Evolutionary conservation across 2,113 vertebrate species (phyloP), one percentile per base, ranked within the genome.

Genomic region (Arenaria interpres): DNA sequence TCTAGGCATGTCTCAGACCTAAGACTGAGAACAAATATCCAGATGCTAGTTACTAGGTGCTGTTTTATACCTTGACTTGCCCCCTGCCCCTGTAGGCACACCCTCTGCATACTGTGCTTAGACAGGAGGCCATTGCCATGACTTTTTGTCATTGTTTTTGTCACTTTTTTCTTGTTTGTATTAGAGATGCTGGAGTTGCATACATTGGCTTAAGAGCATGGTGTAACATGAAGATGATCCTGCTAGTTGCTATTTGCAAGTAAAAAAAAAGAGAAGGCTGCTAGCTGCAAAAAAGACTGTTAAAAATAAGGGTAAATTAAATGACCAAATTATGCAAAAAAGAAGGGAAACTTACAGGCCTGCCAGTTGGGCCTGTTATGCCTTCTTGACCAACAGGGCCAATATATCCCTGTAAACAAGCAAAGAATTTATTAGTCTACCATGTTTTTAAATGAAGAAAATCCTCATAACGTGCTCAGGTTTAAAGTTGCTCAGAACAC

Each of bases 341-440:
- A 66, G 32, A 90, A 67, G 68, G 60, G 75, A 88, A 93, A 68
- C 67, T 93, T 98, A 99, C 99, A 92, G 98, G 98, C 97, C 97
- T 99, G 88, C 99, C 99, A 53, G 97, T 60, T 64, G 99, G 99
- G 28, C 99, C 99, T 35, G 98, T 98, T 93, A 98, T 96, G 77
- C 99, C 99, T 97, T 98, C 98, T 94, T 98, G 98, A 89, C 99
- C 99, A 27, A 98, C 88, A 51, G 99, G 98, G 93, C 99, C 99
- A 90, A 98, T 96, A 78, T 98, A 98, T 96, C 99, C 99, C 99
- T 99, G 97, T 90, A 98, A 98, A 85, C 73, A 90, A 97, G 64
- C 97, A 82, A 75, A 76, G 37, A 87, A 89, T 53, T 51, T 78
- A 93, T 97, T 59, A 97, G 60, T 77, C 7, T 59, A 48, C 37